These are phyloP conservation scores for Mormyrops attenuatus DNA, from an alignment of 2,797 vertebrate genomes.

Conservation along the genomic window DNA sequence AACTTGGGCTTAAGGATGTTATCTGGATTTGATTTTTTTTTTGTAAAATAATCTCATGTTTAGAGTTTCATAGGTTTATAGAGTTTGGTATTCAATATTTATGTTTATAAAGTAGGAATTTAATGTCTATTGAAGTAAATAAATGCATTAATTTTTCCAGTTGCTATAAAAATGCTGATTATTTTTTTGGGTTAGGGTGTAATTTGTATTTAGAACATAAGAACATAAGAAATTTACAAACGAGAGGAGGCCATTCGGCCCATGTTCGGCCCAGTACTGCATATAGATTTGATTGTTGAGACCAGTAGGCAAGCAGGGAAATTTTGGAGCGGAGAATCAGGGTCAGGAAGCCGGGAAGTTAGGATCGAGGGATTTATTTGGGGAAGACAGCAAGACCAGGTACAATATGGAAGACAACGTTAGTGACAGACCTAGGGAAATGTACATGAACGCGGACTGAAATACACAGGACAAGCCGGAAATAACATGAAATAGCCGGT, in stretches of 20 bases:
- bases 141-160: background rate
- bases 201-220: background rate
- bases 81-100: background rate
- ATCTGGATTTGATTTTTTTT: background rate
- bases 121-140: background rate
- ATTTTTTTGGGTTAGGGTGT: background rate
- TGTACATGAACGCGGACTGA: too few species aligned
- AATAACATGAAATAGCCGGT: too few species aligned
- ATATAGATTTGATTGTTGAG: background rate
- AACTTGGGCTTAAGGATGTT: background rate
- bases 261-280: background rate
- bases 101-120: background rate
- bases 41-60: background rate
- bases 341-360: too few species aligned
- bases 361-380: too few species aligned
- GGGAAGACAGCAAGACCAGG: too few species aligned
- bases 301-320: too few species aligned
- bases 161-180: background rate
- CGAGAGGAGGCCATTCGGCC: too few species aligned
- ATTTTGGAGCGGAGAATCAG: too few species aligned
- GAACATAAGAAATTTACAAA: too few species aligned
- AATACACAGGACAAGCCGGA: too few species aligned
- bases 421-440: too few species aligned
- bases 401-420: too few species aligned
- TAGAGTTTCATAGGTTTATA: background rate